Base-by-base conservation (phyloP, 1,140 invertebrate genomes). In the Nasonia giraulti region DNA sequence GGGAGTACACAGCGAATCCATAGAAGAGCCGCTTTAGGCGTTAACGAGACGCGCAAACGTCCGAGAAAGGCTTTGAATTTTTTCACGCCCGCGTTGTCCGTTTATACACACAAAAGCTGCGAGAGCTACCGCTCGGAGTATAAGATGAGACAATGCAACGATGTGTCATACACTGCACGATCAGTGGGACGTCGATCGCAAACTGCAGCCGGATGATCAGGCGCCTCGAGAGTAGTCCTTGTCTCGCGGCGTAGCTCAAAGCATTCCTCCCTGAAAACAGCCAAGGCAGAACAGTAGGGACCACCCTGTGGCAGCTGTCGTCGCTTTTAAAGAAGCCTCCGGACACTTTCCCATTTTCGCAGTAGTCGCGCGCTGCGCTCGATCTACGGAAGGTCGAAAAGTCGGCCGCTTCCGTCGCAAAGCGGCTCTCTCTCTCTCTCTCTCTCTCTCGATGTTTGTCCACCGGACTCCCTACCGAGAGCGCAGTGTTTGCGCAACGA, bases 221-320 rank as follows among this genome's bases (percentile, higher is more conserved):
- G 23, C 23, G 23, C 17, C n/a, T 5, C 4, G 8, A n/a, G 6
- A 71, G 5, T 23, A 27, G 27, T 27, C 27, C 27, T 17, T 69
- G 27, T 27, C 27, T 0, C 68, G 2, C 68, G 68, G 68, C 68
- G 68, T 5, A 1, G 23, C 17, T 71, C 68, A 71, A 71, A 71
- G 68, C 68, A 31, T 31, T 71, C 68, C 68, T 1, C 1, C 0
- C 7, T 11, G n/a, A 3, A 37, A 37, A 37, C 33, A 37, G 33
- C 5, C 5, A 4, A 6, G 5, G 5, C 10, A 7, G 68, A 33
- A 71, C 14, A 66, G 62, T 33, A 31, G 68, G 68, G 74, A 47
- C 74, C 74, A 76, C 74, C 74, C 74, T 23, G 74, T 40, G 31
- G 74, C 74, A 76, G 74, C 74, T 76, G 74, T 76, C 74, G 74